Percentiles rank a stretch among this genome's conserved stretches.
Conservation (phyloP, 2,797 vertebrate genomes). For the Cossypha polioptera region DNA sequence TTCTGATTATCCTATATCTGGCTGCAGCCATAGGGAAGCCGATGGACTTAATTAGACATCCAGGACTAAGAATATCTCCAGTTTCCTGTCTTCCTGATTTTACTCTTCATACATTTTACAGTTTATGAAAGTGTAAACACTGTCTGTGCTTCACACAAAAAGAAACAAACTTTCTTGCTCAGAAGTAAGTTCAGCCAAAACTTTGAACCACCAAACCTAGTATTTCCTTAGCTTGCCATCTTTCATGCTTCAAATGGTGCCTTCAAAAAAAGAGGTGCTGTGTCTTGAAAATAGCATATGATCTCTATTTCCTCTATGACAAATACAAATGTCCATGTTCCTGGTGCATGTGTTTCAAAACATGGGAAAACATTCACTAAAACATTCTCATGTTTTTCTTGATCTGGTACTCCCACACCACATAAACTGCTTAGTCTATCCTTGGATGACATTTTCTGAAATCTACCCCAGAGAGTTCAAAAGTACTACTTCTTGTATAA, state of each 20-base stretch:
- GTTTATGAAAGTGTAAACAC: not conserved
- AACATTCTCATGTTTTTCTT: not conserved
- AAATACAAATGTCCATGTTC: not conserved
- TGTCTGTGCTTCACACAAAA: not conserved
- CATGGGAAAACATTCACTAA: not conserved
- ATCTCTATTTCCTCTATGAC: not conserved
- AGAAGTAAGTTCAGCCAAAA: not conserved
- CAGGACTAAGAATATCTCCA: not conserved
- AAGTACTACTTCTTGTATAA: not conserved
- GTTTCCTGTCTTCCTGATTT: not conserved
- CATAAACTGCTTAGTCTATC: not conserved
- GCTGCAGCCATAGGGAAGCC: not conserved
- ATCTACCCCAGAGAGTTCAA: not conserved
- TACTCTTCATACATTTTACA: not conserved
- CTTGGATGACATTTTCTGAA: not conserved
- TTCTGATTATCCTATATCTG: not conserved
- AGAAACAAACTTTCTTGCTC: not conserved
- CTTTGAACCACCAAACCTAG: not conserved
- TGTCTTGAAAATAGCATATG: not conserved
- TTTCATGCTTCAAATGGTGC: not conserved
- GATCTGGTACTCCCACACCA: not conserved
- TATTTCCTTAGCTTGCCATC: not conserved
- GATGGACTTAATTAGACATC: not conserved
- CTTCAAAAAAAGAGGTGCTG: not conserved
- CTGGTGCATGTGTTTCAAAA: not conserved